These are phyloP conservation scores for Spisula solida DNA, from an alignment of 2,888 invertebrate genomes.

Conservation along the genomic window DNA sequence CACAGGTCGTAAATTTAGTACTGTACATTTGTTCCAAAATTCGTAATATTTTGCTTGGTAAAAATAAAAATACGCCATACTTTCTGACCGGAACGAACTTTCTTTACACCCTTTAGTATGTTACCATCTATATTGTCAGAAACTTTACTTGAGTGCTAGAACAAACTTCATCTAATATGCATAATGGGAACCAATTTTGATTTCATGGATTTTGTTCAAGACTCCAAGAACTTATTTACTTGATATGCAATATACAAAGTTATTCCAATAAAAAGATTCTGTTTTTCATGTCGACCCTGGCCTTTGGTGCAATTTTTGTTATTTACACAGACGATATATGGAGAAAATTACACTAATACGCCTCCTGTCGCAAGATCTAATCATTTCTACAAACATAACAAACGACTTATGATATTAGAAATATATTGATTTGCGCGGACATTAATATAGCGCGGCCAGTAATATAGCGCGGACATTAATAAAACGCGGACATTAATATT, in stretches of 20 bases:
- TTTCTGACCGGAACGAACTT: too few species aligned
- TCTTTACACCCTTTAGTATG: too few species aligned
- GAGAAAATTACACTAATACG: background rate
- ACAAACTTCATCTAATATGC: background rate
- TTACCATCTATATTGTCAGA: background rate
- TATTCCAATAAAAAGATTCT: background rate
- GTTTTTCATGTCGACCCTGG: background rate
- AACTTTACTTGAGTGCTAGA: background rate
- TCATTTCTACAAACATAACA: constrained; percentile 12
- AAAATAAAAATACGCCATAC: too few species aligned
- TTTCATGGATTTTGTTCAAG: background rate
- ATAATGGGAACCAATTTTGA: background rate
- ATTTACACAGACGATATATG: background rate
- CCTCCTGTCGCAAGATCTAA: background rate
- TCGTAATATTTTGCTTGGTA: too few species aligned
- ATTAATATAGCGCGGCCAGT: background rate
- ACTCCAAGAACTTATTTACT: background rate
- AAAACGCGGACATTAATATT: too few species aligned
- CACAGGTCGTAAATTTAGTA: too few species aligned
- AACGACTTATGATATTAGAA: background rate
- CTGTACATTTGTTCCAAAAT: too few species aligned
- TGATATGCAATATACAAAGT: background rate
- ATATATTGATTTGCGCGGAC: background rate
- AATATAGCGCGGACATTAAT: too few species aligned
- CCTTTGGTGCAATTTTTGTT: background rate